phyloP scores from a whole-genome alignment of 2,888 invertebrate genomes.

The Dione vanillae region DNA sequence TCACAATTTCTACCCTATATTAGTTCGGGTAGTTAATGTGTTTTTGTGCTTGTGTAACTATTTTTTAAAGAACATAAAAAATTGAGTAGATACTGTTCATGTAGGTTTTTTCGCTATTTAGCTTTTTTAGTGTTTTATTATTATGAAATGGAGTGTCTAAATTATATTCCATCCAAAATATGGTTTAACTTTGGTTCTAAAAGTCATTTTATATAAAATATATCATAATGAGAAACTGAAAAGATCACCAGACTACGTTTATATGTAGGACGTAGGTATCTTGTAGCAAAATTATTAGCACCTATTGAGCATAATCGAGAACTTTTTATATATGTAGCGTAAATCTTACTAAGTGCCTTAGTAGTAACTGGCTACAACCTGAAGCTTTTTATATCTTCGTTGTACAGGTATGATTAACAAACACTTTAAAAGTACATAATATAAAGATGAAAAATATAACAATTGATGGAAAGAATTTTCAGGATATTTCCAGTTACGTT shows the following conservation, averaged over 20 bases:
- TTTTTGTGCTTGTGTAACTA: slow-evolving; percentile 73
- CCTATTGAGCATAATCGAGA: slow-evolving; percentile 49
- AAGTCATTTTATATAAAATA: slow-evolving; percentile 26
- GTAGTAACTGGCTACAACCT: slow-evolving; percentile 40
- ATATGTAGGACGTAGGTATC: slow-evolving; percentile 44
- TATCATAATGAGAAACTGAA: slow-evolving; percentile 29
- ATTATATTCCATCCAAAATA: slow-evolving; percentile 23
- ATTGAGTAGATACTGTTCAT: slow-evolving; percentile 53
- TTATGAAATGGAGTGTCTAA: slow-evolving; percentile 44
- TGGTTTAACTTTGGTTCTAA: slow-evolving; percentile 39
- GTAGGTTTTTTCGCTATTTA: slow-evolving; percentile 3
- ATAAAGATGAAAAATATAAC: slow-evolving; percentile 7
- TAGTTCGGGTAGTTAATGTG: slow-evolving; percentile 78
- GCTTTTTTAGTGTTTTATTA: slow-evolving; percentile 44
- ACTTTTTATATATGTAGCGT: slow-evolving; percentile 41
- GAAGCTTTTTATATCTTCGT: slow-evolving; percentile 2
- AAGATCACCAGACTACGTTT: slow-evolving; percentile 36
- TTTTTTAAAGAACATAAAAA: slow-evolving; percentile 50
- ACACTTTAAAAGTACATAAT: slow-evolving; percentile 14
- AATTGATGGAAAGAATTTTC: not conserved
- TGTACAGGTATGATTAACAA: slow-evolving; percentile 16
- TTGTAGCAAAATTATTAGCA: slow-evolving; percentile 47
- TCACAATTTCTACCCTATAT: slow-evolving; percentile 81
- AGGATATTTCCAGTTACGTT: slow-evolving; percentile 36
- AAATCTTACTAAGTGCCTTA: slow-evolving; percentile 28